phyloP scores from a whole-genome alignment of 2,888 invertebrate genomes.

The Candidula unifasciata region DNA sequence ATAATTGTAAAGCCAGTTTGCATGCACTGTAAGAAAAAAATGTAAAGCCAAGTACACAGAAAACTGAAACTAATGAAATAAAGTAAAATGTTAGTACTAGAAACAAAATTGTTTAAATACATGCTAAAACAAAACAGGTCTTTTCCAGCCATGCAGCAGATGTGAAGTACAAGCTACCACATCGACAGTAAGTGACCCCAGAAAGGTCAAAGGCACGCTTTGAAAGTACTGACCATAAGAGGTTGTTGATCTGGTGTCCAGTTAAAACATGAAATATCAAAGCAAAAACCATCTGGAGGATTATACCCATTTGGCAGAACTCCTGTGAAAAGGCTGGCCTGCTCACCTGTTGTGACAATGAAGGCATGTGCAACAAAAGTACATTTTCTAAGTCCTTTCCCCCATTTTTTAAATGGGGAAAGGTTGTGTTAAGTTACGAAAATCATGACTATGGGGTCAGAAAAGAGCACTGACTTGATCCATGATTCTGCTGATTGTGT shows the following conservation, averaged over 20 bases:
- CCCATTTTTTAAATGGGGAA: too few species aligned
- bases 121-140: background rate
- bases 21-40: too few species aligned
- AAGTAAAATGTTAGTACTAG: too few species aligned
- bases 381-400: too few species aligned
- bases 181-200: background rate
- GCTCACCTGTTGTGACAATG: conserved; percentile 63
- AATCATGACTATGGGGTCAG: too few species aligned
- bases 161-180: background rate
- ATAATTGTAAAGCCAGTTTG: too few species aligned
- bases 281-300: conserved; percentile 90
- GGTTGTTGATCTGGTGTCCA: conserved; percentile 17
- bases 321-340: conserved; percentile 86
- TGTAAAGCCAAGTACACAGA: too few species aligned
- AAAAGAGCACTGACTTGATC: too few species aligned
- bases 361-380: background rate
- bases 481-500: too few species aligned
- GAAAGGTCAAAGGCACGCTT: background rate
- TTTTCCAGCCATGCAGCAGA: background rate
- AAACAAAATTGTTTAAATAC: too few species aligned
- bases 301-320: conserved; percentile 80
- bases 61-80: too few species aligned
- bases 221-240: conserved; percentile 23
- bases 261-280: conserved; percentile 81
- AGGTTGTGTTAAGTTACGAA: too few species aligned